phyloP scores from a whole-genome alignment of 2,797 vertebrate genomes.

The Neoniphon sammara region DNA sequence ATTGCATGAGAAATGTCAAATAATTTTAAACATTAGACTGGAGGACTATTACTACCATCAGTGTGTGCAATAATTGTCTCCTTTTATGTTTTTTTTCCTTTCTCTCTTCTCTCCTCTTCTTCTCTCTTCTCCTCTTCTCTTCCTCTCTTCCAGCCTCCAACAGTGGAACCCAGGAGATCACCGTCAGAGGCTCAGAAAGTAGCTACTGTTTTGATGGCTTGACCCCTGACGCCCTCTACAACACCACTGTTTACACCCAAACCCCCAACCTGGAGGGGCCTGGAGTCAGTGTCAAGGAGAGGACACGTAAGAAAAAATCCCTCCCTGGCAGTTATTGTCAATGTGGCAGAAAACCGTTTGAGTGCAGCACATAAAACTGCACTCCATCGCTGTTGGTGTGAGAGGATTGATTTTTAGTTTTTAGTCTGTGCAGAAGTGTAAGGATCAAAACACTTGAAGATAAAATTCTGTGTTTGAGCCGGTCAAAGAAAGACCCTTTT shows the following conservation, averaged over 20 bases:
- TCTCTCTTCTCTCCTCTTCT: not conserved
- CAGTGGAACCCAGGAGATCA: slow-evolving; percentile 91
- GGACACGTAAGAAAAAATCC: slow-evolving; percentile 84
- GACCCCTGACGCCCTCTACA: slow-evolving; percentile 90
- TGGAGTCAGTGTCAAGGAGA: slow-evolving; percentile 89
- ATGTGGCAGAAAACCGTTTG: not conserved
- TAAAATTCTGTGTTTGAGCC: not conserved
- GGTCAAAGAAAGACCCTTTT: not conserved
- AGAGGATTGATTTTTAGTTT: too few relatives aligned
- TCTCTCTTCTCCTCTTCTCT: not conserved
- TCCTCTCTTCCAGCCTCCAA: slow-evolving; percentile 67
- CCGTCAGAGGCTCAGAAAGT: slow-evolving; percentile 90
- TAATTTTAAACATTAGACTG: slow-evolving; percentile 10
- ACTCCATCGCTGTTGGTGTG: too few relatives aligned
- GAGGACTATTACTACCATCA: not conserved
- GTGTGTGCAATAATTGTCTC: not conserved
- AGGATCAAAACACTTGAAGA: not conserved
- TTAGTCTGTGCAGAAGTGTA: too few relatives aligned
- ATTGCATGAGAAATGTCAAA: slow-evolving; percentile 13
- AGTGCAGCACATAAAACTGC: not conserved
- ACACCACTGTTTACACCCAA: slow-evolving; percentile 91
- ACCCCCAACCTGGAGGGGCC: slow-evolving; percentile 95
- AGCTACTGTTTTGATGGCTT: slow-evolving; percentile 92
- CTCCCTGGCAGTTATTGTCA: not conserved
- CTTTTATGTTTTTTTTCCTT: not conserved